Evolutionary conservation across 2,888 invertebrate species (phyloP).

Genomic region (Heliothis peltigera): DNA sequence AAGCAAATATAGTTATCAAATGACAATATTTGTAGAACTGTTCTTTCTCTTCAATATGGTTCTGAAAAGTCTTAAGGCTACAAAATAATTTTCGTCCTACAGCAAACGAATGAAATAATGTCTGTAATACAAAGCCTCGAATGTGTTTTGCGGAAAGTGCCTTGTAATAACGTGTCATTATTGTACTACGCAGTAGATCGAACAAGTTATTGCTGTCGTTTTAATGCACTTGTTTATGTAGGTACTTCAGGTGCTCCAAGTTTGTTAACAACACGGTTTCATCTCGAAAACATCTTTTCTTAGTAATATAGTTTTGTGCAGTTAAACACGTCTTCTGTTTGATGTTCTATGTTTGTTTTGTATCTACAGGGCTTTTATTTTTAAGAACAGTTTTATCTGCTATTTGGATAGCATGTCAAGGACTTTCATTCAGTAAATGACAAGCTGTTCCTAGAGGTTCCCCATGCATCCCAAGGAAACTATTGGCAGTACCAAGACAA

Average conservation of each 20-base stretch:
- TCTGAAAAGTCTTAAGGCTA: not conserved
- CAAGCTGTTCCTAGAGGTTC: too few species aligned
- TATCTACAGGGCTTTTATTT: not conserved
- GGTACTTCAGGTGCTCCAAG: conserved; percentile 5
- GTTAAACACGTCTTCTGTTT: not conserved
- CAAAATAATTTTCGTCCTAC: not conserved
- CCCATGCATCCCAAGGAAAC: too few species aligned
- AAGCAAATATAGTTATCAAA: too few species aligned
- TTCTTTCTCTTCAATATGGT: not conserved
- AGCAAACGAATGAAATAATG: conserved; percentile 15
- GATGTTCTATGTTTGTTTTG: not conserved
- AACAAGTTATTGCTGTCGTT: conserved; percentile 29
- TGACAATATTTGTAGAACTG: not conserved
- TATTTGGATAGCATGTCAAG: conserved; percentile 1
- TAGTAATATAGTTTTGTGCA: not conserved
- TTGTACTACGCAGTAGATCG: conserved; percentile 25
- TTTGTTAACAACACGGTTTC: not conserved
- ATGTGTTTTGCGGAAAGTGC: conserved; percentile 23
- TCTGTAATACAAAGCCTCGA: conserved; percentile 9
- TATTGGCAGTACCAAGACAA: too few species aligned
- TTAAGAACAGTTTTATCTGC: not conserved
- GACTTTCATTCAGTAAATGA: not conserved
- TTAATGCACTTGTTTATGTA: conserved; percentile 8
- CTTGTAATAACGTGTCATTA: conserved; percentile 23
- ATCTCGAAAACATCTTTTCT: not conserved